Evolutionary conservation across 64 coral and sea anemone species (phyloP).

Genomic region (Montipora foliosa): DNA sequence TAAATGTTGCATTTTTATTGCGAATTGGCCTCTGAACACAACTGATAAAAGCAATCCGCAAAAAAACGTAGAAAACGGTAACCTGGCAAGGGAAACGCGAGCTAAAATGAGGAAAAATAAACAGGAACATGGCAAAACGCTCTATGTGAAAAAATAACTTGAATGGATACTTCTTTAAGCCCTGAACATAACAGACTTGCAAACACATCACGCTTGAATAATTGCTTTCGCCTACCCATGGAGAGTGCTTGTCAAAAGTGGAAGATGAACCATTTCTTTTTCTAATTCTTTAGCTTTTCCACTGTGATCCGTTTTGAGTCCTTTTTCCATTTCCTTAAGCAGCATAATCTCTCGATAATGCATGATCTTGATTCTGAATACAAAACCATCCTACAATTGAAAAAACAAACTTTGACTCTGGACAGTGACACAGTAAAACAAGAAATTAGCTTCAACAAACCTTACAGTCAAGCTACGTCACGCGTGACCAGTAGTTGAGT

Average conservation of each 20-base stretch:
- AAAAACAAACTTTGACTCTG: not conserved
- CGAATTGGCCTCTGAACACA: not conserved
- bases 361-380: conserved; percentile 84
- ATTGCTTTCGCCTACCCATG: conserved; percentile 67
- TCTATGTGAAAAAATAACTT: too few species aligned
- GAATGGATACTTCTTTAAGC: too few species aligned
- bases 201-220: not conserved
- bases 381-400: conserved; percentile 76
- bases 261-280: conserved; percentile 69
- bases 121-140: too few species aligned
- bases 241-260: conserved; percentile 76
- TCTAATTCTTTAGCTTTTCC: conserved; percentile 56
- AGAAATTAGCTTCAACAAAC: not conserved
- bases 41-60: not conserved
- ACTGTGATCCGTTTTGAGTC: not conserved
- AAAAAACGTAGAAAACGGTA: not conserved
- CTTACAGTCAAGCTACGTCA: too few species aligned
- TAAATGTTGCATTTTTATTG: not conserved
- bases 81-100: too few species aligned
- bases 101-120: too few species aligned
- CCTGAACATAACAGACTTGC: not conserved
- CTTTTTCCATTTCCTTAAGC: conserved; percentile 46
- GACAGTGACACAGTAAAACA: not conserved
- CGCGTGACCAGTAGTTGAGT: too few species aligned
- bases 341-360: conserved; percentile 96